Evolutionary conservation across 2,113 vertebrate species (phyloP), one percentile per base, ranked within the genome.

Genomic region (Pseudorhombus dupliciocellatus): DNA sequence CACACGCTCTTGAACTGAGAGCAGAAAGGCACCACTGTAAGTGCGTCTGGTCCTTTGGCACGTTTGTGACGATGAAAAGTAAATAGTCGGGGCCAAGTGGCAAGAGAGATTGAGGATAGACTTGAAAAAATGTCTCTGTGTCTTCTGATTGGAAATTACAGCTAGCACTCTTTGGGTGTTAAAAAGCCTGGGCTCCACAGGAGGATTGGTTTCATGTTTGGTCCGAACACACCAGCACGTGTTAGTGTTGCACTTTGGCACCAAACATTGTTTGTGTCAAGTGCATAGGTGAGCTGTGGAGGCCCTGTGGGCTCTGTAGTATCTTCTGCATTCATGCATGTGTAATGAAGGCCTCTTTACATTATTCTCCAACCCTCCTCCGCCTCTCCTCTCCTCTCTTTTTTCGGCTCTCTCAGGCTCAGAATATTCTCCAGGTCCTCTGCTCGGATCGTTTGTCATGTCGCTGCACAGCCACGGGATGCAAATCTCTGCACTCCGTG

Each of bases 391-490:
- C 25, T 51, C 20, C 37, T 51, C 65, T 20, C 28, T 50, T 14
- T 28, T 55, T n/a, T n/a, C n/a, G n/a, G n/a, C n/a, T n/a, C n/a
- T n/a, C n/a, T 37, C 10, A 37, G 12, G 34, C 34, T 8, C 9
- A 55, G 10, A 50, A 55, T 81, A 73, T 67, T n/a, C 22, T 48
- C 59, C 54, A 66, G 28, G 2, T 52, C 70, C 58, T 72, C 28
- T 21, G 50, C 56, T 54, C 4, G 26, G 73, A 84, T 81, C 0
- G 26, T 83, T 83, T 80, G 79, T 82, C 57, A 80, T 59, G 22
- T 67, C 68, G 67, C 59, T 68, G 77, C 79, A 77, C 56, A 80
- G 78, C 87, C 44, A 0, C 78, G 42, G 89, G 82, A 77, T 30
- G 26, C 53, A 26, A 59, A 63, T 75, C 59, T 71, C 46, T 7